These are phyloP conservation scores for Lepidonotus clava DNA, from an alignment of 2,888 invertebrate genomes.

Conservation along the genomic window DNA sequence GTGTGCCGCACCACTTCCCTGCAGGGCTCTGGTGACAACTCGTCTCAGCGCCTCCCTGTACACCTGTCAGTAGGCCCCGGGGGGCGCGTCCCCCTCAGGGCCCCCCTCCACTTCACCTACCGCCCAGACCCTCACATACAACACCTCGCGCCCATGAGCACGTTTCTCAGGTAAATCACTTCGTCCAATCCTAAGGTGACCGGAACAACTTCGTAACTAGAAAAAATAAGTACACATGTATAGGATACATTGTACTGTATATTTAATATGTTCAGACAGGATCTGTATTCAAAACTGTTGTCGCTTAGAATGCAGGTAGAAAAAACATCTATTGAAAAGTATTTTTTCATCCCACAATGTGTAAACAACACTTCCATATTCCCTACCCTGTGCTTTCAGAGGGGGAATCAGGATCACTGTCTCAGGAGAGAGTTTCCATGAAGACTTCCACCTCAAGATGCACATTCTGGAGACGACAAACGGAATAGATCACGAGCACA, in stretches of 20 bases:
- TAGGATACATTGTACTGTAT: too few species aligned
- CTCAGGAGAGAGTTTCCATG: neutral
- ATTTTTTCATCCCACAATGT: too few species aligned
- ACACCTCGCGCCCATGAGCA: neutral
- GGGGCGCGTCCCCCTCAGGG: neutral
- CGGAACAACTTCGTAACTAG: too few species aligned
- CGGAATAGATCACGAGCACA: neutral
- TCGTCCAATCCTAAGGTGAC: too few species aligned
- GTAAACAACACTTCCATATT: neutral
- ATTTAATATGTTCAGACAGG: too few species aligned
- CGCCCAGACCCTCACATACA: constrained; percentile 5
- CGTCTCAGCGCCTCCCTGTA: neutral
- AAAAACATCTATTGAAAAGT: too few species aligned
- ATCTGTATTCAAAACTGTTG: too few species aligned
- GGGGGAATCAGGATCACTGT: constrained; percentile 28
- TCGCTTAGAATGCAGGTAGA: too few species aligned
- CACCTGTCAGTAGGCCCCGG: neutral
- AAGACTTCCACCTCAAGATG: neutral
- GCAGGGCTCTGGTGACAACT: neutral
- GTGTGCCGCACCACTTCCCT: neutral
- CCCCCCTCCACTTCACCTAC: constrained; percentile 2
- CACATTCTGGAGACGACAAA: neutral
- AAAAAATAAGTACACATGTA: too few species aligned
- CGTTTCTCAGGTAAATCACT: constrained; percentile 15
- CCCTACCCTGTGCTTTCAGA: neutral